phyloP scores from a whole-genome alignment of 2,888 invertebrate genomes.

The Notocelia uddmanniana region DNA sequence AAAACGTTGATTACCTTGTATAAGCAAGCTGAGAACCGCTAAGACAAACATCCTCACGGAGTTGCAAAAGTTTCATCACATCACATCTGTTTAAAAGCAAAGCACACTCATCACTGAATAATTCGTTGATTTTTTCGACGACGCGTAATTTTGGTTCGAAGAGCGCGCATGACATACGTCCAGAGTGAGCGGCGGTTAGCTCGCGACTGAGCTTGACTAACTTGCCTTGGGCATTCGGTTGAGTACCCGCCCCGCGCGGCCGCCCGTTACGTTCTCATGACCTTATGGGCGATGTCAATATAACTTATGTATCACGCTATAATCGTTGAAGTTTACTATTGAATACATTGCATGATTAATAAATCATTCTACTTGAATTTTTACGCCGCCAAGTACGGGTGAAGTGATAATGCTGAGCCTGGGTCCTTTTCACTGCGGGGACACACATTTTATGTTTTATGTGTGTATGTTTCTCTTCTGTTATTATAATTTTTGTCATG shows the following conservation, averaged over 20 bases:
- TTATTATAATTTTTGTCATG: too few species aligned
- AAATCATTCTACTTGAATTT: too few species aligned
- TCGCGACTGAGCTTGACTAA: slow-evolving; percentile 69
- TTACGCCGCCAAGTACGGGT: too few species aligned
- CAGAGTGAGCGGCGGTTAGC: slow-evolving; percentile 57
- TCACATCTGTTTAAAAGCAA: slow-evolving; percentile 57
- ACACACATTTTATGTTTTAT: too few species aligned
- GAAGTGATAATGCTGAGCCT: too few species aligned
- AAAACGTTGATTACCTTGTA: slow-evolving; percentile 69
- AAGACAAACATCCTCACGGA: slow-evolving; percentile 79
- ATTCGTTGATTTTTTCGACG: background rate
- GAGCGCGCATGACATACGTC: slow-evolving; percentile 56
- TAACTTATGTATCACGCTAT: slow-evolving; percentile 56
- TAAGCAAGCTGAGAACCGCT: slow-evolving; percentile 73
- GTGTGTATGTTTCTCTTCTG: too few species aligned
- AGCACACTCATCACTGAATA: slow-evolving; percentile 33
- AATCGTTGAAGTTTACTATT: slow-evolving; percentile 30
- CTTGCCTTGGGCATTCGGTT: slow-evolving; percentile 58
- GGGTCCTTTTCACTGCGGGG: too few species aligned
- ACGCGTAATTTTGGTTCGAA: slow-evolving; percentile 53
- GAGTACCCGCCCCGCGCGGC: slow-evolving; percentile 68
- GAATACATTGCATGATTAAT: background rate
- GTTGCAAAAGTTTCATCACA: slow-evolving; percentile 73
- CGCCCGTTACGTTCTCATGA: slow-evolving; percentile 75
- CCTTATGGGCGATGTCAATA: slow-evolving; percentile 74